Conservation (phyloP, 2,797 vertebrate genomes). For the Xiphorhynchus erythropygius region DNA sequence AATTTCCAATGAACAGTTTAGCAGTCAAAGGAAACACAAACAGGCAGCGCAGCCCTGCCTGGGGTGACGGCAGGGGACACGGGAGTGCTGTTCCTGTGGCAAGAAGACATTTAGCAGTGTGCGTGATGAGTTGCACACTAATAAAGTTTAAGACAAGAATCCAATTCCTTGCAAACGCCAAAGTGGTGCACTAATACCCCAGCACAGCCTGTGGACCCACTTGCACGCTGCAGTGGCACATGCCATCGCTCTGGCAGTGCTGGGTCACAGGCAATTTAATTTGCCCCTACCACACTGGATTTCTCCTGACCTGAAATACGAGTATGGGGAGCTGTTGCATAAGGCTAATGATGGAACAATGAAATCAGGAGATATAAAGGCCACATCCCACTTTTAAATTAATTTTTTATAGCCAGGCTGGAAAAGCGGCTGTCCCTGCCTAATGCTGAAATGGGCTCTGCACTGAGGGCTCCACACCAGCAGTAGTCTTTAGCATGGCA, state of each 20-base stretch:
- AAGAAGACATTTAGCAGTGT: background rate
- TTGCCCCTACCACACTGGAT: background rate
- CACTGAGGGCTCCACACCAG: background rate
- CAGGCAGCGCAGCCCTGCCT: background rate
- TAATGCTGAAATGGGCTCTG: background rate
- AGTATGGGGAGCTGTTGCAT: background rate
- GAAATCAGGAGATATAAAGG: background rate
- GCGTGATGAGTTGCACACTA: background rate
- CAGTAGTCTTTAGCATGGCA: background rate
- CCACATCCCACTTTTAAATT: constrained; percentile 15
- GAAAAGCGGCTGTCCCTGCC: background rate
- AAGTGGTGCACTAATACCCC: background rate
- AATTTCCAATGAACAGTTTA: constrained; percentile 52
- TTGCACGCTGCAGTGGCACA: rapidly evolving
- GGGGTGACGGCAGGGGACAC: background rate
- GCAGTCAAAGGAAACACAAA: constrained; percentile 40
- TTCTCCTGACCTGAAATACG: background rate
- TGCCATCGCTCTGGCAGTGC: background rate
- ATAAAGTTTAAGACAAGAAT: background rate
- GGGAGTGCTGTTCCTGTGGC: background rate
- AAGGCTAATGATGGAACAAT: background rate
- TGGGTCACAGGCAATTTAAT: background rate
- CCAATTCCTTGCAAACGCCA: background rate
- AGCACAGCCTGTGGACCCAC: background rate
- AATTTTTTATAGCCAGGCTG: background rate